Evolutionary conservation across 2,113 vertebrate genomes (phyloP).

Genomic region (Regulus satrapa): DNA sequence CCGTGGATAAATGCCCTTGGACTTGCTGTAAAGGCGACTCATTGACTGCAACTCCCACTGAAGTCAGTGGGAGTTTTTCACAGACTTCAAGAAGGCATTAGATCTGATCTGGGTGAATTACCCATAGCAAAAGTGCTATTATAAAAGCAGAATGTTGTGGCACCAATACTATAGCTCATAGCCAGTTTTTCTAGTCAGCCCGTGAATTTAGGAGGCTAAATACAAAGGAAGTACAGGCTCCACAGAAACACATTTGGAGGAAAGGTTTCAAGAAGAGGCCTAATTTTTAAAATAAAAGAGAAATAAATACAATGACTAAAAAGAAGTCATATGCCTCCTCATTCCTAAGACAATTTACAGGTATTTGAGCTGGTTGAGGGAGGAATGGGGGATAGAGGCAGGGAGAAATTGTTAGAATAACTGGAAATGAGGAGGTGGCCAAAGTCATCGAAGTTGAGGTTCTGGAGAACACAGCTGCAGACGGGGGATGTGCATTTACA

Average conservation of each 20-base stretch:
- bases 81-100: not conserved
- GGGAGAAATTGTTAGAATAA: not conserved
- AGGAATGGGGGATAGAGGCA: not conserved
- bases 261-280: not conserved
- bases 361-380: not conserved
- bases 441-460: not conserved
- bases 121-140: not conserved
- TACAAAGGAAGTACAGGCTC: not conserved
- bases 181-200: not conserved
- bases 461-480: rapidly evolving
- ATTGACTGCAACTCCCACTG: not conserved
- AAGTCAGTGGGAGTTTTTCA: not conserved
- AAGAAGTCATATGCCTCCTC: not conserved
- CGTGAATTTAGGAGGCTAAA: not conserved
- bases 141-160: not conserved
- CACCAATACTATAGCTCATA: not conserved
- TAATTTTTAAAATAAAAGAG: not conserved
- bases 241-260: not conserved
- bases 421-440: not conserved
- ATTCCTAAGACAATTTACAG: not conserved
- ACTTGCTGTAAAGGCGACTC: not conserved
- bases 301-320: not conserved
- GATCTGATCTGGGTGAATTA: not conserved
- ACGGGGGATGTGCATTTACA: not conserved
- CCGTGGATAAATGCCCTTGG: not conserved